Conservation (phyloP, 2,113 vertebrate genomes). For the Sialia sialis region DNA sequence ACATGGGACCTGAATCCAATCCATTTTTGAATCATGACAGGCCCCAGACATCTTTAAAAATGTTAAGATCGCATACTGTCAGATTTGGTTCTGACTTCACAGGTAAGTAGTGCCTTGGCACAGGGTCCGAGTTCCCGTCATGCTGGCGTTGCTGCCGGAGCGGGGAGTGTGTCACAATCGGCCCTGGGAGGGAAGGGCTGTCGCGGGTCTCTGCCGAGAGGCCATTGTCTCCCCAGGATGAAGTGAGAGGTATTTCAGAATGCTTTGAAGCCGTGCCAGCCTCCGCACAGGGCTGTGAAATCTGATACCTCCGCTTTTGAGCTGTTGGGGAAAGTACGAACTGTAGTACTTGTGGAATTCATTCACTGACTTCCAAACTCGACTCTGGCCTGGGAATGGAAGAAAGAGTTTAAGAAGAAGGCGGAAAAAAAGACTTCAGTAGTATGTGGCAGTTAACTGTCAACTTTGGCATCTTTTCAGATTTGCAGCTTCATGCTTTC, state of each 20-base stretch:
- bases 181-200: not conserved
- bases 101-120: not conserved
- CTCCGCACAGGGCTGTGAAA: slow-evolving; percentile 71
- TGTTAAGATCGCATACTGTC: not conserved
- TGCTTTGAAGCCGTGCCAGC: slow-evolving; percentile 76
- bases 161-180: not conserved
- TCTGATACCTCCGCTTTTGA: slow-evolving; percentile 72
- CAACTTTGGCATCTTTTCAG: slow-evolving; percentile 65
- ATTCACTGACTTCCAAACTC: slow-evolving; percentile 74
- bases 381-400: slow-evolving; percentile 51
- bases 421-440: not conserved
- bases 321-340: slow-evolving; percentile 70
- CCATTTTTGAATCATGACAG: not conserved
- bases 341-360: slow-evolving; percentile 75
- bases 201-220: not conserved
- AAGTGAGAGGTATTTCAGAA: slow-evolving; percentile 71
- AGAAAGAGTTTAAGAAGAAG: slow-evolving; percentile 16
- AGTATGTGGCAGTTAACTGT: slow-evolving; percentile 47
- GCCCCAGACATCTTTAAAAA: not conserved
- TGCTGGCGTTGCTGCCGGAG: not conserved
- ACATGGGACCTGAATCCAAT: not conserved
- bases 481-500: slow-evolving; percentile 60
- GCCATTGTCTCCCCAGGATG: slow-evolving; percentile 70
- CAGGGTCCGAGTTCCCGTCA: not conserved
- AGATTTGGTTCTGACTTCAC: not conserved